phyloP scores from a whole-genome alignment of 1,140 invertebrate genomes.

The Chrysoperla carnea region DNA sequence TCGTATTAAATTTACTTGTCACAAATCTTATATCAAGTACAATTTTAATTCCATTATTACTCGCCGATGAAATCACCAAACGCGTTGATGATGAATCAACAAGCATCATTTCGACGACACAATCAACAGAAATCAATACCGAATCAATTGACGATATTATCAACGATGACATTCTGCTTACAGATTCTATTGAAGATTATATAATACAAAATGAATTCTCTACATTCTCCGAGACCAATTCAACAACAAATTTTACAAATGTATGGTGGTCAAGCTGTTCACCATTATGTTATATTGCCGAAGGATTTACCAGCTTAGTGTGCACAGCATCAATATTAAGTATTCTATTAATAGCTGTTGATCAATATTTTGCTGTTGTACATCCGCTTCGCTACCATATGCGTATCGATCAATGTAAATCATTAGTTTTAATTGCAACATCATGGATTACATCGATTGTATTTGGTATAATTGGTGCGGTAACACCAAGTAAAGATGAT shows the following conservation, averaged over 20 bases:
- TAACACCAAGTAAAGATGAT: slow-evolving; percentile 17
- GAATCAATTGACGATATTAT: background rate
- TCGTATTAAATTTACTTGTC: slow-evolving; percentile 46
- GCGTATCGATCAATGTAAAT: slow-evolving; percentile 52
- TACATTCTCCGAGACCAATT: background rate
- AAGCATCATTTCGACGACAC: background rate
- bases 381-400: slow-evolving; percentile 71
- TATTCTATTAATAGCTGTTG: slow-evolving; percentile 62
- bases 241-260: background rate
- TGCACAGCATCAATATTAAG: slow-evolving; percentile 28
- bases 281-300: slow-evolving; percentile 26
- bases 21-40: slow-evolving; percentile 44
- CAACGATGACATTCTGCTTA: background rate
- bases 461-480: slow-evolving; percentile 27
- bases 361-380: slow-evolving; percentile 75
- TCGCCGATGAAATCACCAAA: slow-evolving; percentile 21
- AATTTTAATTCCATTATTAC: slow-evolving; percentile 36
- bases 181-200: background rate
- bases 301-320: slow-evolving; percentile 29
- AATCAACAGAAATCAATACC: background rate
- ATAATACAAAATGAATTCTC: background rate
- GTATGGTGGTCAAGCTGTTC: background rate
- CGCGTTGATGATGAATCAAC: background rate
- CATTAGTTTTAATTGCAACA: slow-evolving; percentile 44
- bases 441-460: slow-evolving; percentile 43